phyloP scores from a whole-genome alignment of 2,113 vertebrate genomes.

The Nasalis larvatus region DNA sequence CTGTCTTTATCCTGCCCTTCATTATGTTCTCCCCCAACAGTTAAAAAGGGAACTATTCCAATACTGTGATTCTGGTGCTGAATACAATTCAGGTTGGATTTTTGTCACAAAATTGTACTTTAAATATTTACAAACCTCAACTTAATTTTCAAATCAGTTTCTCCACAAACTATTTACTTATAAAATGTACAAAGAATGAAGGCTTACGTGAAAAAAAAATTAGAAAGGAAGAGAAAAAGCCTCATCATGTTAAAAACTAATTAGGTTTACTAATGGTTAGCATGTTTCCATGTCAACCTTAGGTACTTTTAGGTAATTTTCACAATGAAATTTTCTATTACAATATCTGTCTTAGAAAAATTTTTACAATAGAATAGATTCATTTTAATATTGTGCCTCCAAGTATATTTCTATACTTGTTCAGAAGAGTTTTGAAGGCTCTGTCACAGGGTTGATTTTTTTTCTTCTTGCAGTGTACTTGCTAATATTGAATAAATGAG shows the following conservation, averaged over 20 bases:
- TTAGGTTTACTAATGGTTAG: neutral
- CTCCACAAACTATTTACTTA: neutral
- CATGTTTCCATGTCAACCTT: neutral
- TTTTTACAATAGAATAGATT: conserved; percentile 26
- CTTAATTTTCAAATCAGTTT: conserved; percentile 3
- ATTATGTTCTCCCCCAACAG: neutral
- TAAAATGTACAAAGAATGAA: neutral
- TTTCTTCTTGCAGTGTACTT: neutral
- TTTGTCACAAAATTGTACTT: neutral
- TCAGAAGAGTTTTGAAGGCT: neutral
- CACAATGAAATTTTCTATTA: conserved; percentile 44
- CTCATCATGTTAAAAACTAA: conserved; percentile 9
- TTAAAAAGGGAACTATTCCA: neutral
- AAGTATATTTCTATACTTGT: conserved; percentile 30
- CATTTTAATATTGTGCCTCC: conserved; percentile 39
- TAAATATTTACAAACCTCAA: conserved; percentile 3
- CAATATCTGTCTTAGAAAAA: conserved; percentile 35
- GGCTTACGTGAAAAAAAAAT: neutral
- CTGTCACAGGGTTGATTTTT: neutral
- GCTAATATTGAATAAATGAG: conserved; percentile 21
- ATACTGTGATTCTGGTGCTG: neutral
- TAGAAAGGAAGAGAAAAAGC: neutral
- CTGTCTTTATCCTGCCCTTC: neutral
- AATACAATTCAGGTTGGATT: neutral
- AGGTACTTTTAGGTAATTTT: conserved; percentile 51